A percentile compares a stretch with the other conserved stretches of the same genome.
These are phyloP conservation scores for Acanthosepion esculentum DNA, from an alignment of 2,888 invertebrate species.

Conservation along the genomic window DNA sequence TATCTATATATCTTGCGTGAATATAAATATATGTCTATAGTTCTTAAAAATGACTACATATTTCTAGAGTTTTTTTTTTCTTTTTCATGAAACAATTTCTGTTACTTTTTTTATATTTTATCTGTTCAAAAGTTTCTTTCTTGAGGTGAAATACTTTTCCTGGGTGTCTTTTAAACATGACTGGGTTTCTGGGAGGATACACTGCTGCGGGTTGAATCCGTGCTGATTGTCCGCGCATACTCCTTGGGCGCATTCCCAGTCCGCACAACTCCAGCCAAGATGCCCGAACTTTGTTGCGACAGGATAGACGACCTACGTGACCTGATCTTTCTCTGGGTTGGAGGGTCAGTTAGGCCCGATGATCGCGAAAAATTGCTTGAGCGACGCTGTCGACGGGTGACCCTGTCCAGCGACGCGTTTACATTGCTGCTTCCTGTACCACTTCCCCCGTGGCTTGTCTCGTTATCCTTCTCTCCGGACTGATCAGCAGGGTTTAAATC, in stretches of 20 bases:
- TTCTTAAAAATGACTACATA: no score
- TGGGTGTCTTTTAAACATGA: background rate
- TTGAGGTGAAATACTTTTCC: no score
- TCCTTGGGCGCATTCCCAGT: background rate
- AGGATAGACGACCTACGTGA: slow-evolving; percentile 1
- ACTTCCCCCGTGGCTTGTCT: background rate
- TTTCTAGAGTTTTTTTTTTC: no score
- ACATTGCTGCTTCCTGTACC: background rate
- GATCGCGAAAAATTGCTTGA: slow-evolving; percentile 37
- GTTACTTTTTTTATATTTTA: no score
- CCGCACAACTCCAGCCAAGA: background rate
- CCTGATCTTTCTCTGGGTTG: background rate
- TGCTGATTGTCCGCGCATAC: background rate
- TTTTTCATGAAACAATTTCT: no score
- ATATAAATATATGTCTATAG: no score
- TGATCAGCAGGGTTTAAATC: no score
- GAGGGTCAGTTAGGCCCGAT: background rate
- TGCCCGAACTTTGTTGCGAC: background rate
- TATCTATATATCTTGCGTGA: no score
- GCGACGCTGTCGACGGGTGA: slow-evolving; percentile 36
- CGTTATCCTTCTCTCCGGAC: background rate
- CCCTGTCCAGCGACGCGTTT: background rate
- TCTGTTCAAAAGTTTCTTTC: no score
- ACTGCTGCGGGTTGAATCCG: background rate
- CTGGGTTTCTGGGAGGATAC: background rate